Percentiles rank a stretch among this genome's conserved stretches.
Evolutionary conservation across 2,113 vertebrate species (phyloP).

Genomic region (Pitta sordida): DNA sequence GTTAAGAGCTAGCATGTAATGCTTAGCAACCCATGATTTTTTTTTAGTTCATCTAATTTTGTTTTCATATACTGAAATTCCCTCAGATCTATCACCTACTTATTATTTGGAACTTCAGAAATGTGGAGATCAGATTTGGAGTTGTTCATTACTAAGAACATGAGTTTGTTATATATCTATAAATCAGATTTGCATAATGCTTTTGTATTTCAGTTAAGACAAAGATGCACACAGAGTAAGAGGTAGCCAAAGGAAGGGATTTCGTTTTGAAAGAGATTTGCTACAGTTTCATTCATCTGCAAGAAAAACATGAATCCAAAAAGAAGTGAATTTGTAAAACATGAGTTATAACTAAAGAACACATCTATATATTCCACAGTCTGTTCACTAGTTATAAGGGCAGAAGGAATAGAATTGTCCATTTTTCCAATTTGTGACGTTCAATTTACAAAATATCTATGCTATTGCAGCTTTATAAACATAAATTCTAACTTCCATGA

Average conservation of each 20-base stretch:
- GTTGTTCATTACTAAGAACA: not conserved
- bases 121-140: not conserved
- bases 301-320: not conserved
- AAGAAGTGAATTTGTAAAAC: not conserved
- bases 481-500: not conserved
- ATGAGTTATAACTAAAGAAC: not conserved
- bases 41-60: not conserved
- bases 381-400: not conserved
- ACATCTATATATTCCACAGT: not conserved
- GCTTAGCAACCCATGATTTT: not conserved
- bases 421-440: not conserved
- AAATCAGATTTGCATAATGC: not conserved
- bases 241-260: not conserved
- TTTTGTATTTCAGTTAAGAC: not conserved
- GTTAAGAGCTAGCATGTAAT: not conserved
- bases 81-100: not conserved
- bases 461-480: not conserved
- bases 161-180: not conserved
- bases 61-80: not conserved
- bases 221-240: not conserved
- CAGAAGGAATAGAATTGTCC: not conserved
- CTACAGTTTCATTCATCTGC: not conserved
- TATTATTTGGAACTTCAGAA: not conserved
- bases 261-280: not conserved
- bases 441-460: not conserved